A percentile compares a stretch with the other conserved stretches of the same genome.
These are phyloP conservation scores for Alethe castanea DNA, from an alignment of 2,113 vertebrate species.

Conservation along the genomic window DNA sequence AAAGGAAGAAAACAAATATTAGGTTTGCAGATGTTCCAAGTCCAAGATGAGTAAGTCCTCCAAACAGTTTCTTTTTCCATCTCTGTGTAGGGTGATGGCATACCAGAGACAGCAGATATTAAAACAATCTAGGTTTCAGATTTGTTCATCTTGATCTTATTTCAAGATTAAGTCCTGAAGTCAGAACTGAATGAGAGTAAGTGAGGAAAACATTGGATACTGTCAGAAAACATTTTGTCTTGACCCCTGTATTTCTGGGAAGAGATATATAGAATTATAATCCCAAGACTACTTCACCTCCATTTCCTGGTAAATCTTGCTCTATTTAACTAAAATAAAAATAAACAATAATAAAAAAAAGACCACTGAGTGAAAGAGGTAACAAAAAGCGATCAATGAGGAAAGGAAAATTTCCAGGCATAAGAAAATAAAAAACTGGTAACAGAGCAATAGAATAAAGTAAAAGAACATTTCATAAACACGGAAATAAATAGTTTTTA, in stretches of 20 bases:
- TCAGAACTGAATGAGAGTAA: not conserved
- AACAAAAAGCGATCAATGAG: not conserved
- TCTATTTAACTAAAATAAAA: not conserved
- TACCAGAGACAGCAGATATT: not conserved
- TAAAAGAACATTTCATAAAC: conserved; percentile 9
- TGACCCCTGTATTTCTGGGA: not conserved
- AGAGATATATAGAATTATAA: not conserved
- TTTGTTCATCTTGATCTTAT: not conserved
- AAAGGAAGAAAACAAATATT: not conserved
- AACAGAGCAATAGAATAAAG: conserved; percentile 26
- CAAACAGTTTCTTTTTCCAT: not conserved
- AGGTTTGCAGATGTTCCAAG: not conserved
- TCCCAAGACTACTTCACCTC: not conserved
- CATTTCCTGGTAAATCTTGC: not conserved
- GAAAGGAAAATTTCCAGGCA: not conserved
- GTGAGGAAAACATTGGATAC: not conserved
- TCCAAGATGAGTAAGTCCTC: not conserved
- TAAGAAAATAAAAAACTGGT: not conserved
- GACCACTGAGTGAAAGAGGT: not conserved
- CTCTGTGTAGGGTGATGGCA: not conserved
- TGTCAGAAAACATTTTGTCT: not conserved
- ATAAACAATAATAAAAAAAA: not conserved
- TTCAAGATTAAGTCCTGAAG: not conserved
- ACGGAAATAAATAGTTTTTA: not conserved
- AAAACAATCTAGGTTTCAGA: not conserved